Base-by-base conservation (phyloP, 2,888 invertebrate genomes). In the Abrostola triplasia region DNA sequence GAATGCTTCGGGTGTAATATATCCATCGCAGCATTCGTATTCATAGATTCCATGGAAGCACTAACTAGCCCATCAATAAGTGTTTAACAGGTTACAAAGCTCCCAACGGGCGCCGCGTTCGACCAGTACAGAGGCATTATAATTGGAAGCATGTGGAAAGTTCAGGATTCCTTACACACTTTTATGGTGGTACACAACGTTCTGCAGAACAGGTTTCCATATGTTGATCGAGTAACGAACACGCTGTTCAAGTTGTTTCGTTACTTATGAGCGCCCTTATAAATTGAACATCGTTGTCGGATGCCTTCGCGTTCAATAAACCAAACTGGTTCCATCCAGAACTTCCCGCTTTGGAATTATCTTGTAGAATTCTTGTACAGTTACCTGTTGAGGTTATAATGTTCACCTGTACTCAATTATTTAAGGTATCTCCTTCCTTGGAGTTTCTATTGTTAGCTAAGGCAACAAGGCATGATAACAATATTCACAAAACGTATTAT, bases 341-440 rank as follows among this genome's bases (percentile, higher is more conserved):
- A 84, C 92, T 91, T 91, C 90, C 92, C 89, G 90, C 88, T 89
- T 89, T 72, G 86, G 84, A 87, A 88, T 90, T 86, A 90, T 89
- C 88, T 89, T 84, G 90, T 91, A 91, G 90, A 92, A 91, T 90
- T 90, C 82, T 79, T 87, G 76, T 90, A 93, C 92, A 90, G 92
- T 92, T 93, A 91, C 64, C 76, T 76, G 79, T 76, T 62, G 64
- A 65, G 54, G 61, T 65, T 71, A 58, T 65, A 62, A 59, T 63
- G 67, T 56, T 70, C 71, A 80, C 75, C 76, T 76, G 76, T 71
- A 73, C 69, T 73, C 52, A 73, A 73, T 79, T 71, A 70, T 74
- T 66, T 66, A 61, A 70, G 66, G 59, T 73, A 71, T 70, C 44
- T 42, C 42, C 13, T 13, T 65, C 36, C 57, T 62, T 60, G 9